Percentiles rank a stretch among this genome's conserved stretches.
These are phyloP conservation scores for Drosophila albomicans DNA, from an alignment of 1,140 invertebrate genomes.

Conservation along the genomic window DNA sequence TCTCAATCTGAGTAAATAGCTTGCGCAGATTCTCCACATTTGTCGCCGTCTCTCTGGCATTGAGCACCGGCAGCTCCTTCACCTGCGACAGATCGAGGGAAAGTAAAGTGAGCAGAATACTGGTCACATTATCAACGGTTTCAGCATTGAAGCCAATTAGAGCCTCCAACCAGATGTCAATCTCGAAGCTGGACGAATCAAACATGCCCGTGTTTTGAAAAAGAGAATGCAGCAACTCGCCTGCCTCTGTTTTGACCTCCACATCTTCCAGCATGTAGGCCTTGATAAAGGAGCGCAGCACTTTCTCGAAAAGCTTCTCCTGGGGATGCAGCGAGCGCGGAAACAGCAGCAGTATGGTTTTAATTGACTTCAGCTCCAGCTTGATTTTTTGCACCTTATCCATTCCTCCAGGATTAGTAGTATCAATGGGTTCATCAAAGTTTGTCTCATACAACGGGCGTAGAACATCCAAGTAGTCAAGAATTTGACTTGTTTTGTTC, in stretches of 20 bases:
- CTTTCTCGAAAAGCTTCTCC: slow-evolving; percentile 87
- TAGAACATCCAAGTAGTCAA: slow-evolving; percentile 78
- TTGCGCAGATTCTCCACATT: slow-evolving; percentile 65
- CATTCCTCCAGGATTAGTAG: slow-evolving; percentile 5
- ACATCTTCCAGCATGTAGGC: slow-evolving; percentile 84
- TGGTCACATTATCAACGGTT: slow-evolving; percentile 59
- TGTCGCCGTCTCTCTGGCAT: slow-evolving; percentile 25
- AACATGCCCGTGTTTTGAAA: slow-evolving; percentile 88
- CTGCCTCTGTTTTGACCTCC: slow-evolving; percentile 78
- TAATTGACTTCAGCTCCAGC: slow-evolving; percentile 89
- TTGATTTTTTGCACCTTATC: slow-evolving; percentile 75
- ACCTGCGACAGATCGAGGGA: slow-evolving; percentile 56
- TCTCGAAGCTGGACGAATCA: slow-evolving; percentile 86
- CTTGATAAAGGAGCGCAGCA: slow-evolving; percentile 86
- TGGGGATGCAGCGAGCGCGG: slow-evolving; percentile 86
- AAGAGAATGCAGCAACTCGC: slow-evolving; percentile 85
- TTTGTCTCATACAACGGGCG: slow-evolving; percentile 69
- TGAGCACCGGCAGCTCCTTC: slow-evolving; percentile 44
- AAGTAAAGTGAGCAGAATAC: slow-evolving; percentile 63
- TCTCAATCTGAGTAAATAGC: slow-evolving; percentile 76
- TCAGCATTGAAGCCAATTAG: slow-evolving; percentile 66
- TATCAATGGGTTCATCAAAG: slow-evolving; percentile 33
- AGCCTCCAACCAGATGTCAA: slow-evolving; percentile 89
- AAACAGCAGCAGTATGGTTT: slow-evolving; percentile 87
- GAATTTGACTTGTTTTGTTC: slow-evolving; percentile 74